Percentiles rank a stretch among this genome's conserved stretches.
These are phyloP conservation scores for Chanos chanos DNA, from an alignment of 2,797 vertebrate genomes.

Conservation along the genomic window DNA sequence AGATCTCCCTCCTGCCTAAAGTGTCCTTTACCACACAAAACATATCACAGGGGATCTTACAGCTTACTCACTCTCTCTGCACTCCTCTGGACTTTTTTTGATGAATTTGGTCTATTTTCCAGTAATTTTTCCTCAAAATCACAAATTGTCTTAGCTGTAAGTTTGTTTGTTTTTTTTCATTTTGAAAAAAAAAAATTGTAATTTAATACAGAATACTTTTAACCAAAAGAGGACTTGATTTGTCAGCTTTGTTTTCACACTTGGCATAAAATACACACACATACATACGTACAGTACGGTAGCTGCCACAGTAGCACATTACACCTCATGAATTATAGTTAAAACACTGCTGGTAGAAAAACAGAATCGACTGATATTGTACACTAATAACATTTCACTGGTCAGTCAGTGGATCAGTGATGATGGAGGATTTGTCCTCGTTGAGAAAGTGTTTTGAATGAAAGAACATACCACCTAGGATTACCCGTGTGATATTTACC, in stretches of 20 bases:
- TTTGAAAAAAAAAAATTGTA: conserved; percentile 59
- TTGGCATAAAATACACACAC: conserved; percentile 69
- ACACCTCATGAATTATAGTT: conserved; percentile 74
- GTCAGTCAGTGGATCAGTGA: conserved; percentile 43
- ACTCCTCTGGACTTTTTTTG: too few species aligned
- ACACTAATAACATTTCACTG: conserved; percentile 51
- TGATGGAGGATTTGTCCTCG: neutral
- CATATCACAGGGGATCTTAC: neutral
- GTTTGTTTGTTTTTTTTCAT: conserved; percentile 19
- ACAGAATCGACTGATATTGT: conserved; percentile 15
- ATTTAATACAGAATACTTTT: conserved; percentile 46
- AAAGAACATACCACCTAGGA: too few species aligned
- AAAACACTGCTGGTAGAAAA: conserved; percentile 56
- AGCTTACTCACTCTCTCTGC: conserved; percentile 8
- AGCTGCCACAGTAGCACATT: conserved; percentile 80
- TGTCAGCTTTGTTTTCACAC: conserved; percentile 78
- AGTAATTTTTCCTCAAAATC: too few species aligned
- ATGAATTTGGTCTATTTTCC: too few species aligned
- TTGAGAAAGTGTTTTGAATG: neutral
- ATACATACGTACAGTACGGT: conserved; percentile 57
- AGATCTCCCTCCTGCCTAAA: conserved; percentile 31
- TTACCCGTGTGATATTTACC: too few species aligned
- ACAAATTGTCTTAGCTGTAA: too few species aligned
- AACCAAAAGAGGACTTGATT: conserved; percentile 81
- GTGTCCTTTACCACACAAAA: conserved; percentile 24